Percentiles rank a stretch among this genome's conserved stretches.
Evolutionary conservation across 2,797 vertebrate genomes (phyloP).

Genomic region (Crenichthys baileyi): DNA sequence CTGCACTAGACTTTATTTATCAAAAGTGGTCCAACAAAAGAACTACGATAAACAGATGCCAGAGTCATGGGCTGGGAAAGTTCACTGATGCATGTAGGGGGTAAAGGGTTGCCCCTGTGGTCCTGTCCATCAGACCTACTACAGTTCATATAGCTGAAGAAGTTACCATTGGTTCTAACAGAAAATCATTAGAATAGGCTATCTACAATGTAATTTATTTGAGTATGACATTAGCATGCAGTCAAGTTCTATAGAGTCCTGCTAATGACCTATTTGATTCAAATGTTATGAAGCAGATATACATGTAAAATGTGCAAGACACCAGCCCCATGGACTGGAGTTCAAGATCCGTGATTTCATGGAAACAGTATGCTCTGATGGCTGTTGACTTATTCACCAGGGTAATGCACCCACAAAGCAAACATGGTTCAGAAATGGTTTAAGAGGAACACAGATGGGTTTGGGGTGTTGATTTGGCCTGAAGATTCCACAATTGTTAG

Average conservation of each 20-base stretch:
- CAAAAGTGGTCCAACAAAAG: not conserved
- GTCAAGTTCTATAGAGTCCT: too few species aligned
- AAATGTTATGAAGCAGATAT: too few species aligned
- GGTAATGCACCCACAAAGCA: too few species aligned
- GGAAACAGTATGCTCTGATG: too few species aligned
- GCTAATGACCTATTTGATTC: too few species aligned
- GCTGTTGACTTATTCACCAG: too few species aligned
- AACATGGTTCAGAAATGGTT: too few species aligned
- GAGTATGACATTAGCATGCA: too few species aligned
- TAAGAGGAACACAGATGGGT: too few species aligned
- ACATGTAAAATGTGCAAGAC: too few species aligned
- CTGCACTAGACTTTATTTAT: not conserved
- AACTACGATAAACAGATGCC: not conserved
- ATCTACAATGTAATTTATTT: not conserved
- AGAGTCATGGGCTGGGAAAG: not conserved
- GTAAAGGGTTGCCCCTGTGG: not conserved
- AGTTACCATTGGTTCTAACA: not conserved
- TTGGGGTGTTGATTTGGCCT: not conserved
- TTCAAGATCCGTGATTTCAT: too few species aligned
- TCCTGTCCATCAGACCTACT: not conserved
- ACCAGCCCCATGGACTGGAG: too few species aligned
- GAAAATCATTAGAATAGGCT: not conserved
- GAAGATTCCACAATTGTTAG: not conserved
- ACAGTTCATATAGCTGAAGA: not conserved
- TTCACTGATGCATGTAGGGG: not conserved